Percentiles rank a stretch among this genome's conserved stretches.
Evolutionary conservation across 2,797 vertebrate genomes (phyloP).

Genomic region (Selene dorsalis): DNA sequence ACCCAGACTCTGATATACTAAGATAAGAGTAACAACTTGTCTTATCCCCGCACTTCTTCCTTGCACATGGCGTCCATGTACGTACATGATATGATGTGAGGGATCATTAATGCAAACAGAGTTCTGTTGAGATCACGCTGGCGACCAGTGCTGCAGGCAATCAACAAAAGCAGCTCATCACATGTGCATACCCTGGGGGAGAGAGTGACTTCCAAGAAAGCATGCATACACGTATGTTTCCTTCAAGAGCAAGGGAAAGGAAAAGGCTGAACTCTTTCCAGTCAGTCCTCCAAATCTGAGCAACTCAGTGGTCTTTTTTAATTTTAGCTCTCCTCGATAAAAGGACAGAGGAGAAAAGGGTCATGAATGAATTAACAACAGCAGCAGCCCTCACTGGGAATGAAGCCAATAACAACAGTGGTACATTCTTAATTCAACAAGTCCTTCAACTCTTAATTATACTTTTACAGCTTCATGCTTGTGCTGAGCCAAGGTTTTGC

Average conservation of each 20-base stretch:
- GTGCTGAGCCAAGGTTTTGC: neutral
- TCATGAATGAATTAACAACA: neutral
- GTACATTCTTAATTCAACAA: neutral
- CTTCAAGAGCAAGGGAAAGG: neutral
- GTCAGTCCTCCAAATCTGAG: neutral
- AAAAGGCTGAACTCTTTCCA: neutral
- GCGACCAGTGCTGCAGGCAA: constrained; percentile 21
- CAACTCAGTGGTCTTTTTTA: neutral
- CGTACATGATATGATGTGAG: constrained; percentile 1
- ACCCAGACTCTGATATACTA: neutral
- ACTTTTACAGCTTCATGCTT: neutral
- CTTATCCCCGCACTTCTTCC: neutral
- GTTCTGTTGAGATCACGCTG: constrained; percentile 26
- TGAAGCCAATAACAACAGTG: neutral
- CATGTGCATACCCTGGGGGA: constrained; percentile 36
- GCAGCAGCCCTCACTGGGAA: neutral
- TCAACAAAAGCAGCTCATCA: constrained; percentile 41
- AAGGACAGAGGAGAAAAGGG: neutral
- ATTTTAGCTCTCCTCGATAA: neutral
- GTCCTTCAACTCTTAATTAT: neutral
- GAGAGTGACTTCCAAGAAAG: constrained; percentile 6
- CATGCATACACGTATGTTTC: constrained; percentile 18
- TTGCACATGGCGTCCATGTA: constrained; percentile 1
- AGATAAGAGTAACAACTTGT: constrained; percentile 3
- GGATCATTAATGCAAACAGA: constrained; percentile 24